A percentile compares a stretch with the other conserved stretches of the same genome.
Conservation (phyloP, 2,888 invertebrate genomes). For the Melanargia galathea region DNA sequence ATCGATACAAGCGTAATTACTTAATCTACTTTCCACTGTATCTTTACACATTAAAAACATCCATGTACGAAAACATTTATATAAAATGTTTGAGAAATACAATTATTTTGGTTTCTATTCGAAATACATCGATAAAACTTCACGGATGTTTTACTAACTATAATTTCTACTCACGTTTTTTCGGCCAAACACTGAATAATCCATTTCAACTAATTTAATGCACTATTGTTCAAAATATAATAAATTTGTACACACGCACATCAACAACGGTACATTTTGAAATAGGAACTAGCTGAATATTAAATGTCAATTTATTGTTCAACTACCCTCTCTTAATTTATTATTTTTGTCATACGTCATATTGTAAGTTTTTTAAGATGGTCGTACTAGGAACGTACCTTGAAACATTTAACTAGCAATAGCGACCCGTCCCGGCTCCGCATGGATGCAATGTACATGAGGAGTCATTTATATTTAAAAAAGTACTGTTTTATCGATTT, state of each 20-base stretch:
- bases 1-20: too few species aligned
- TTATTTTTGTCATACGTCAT: neutral
- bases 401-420: too few species aligned
- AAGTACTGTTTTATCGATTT: too few species aligned
- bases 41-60: too few species aligned
- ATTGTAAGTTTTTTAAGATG: neutral
- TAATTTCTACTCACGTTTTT: conserved; percentile 41
- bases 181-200: conserved; percentile 37
- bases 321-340: neutral
- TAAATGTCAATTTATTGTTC: neutral
- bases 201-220: conserved; percentile 31
- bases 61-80: too few species aligned
- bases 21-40: too few species aligned
- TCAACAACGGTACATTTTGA: neutral
- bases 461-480: too few species aligned
- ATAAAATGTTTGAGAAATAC: neutral
- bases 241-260: neutral
- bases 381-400: neutral
- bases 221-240: conserved; percentile 3
- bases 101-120: too few species aligned
- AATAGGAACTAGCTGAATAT: neutral
- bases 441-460: too few species aligned
- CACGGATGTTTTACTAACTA: neutral
- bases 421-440: too few species aligned
- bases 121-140: neutral